These are phyloP conservation scores for Agrochola macilenta DNA, from an alignment of 2,888 invertebrate species.

Conservation along the genomic window DNA sequence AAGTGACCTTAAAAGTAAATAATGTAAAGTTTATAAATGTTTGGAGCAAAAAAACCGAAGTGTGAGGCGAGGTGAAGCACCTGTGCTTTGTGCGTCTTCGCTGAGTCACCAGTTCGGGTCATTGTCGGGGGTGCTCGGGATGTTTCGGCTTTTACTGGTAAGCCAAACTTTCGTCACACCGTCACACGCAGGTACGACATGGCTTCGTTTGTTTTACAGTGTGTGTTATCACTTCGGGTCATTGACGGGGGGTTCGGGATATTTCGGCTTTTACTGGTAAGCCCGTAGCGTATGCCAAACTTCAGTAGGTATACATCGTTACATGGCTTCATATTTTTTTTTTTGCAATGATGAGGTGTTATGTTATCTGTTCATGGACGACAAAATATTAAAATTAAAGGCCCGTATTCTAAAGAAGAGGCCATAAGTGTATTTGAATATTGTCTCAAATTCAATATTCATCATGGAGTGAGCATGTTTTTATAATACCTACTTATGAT, in stretches of 20 bases:
- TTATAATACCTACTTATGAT: no score
- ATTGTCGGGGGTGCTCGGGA: constrained; percentile 55
- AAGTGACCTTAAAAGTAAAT: constrained; percentile 33
- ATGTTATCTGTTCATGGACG: background rate
- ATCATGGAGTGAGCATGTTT: background rate
- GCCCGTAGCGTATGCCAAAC: background rate
- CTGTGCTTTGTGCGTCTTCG: constrained; percentile 47
- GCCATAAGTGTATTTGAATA: background rate
- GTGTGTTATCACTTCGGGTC: constrained; percentile 27
- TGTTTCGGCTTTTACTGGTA: constrained; percentile 40
- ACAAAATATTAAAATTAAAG: background rate
- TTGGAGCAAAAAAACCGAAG: constrained; percentile 48
- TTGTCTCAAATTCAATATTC: background rate
- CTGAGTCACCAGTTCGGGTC: constrained; percentile 47
- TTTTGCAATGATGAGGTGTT: background rate
- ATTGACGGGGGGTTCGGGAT: constrained; percentile 50
- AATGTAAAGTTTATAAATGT: constrained; percentile 37
- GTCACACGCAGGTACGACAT: no score
- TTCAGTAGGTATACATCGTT: no score
- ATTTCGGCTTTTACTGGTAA: constrained; percentile 38
- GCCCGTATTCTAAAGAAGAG: background rate
- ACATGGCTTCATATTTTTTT: no score
- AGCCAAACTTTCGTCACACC: background rate
- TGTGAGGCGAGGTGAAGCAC: constrained; percentile 67
- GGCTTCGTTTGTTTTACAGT: background rate